Conservation (phyloP, 2,888 invertebrate species). For the Ernsta delagoae region DNA sequence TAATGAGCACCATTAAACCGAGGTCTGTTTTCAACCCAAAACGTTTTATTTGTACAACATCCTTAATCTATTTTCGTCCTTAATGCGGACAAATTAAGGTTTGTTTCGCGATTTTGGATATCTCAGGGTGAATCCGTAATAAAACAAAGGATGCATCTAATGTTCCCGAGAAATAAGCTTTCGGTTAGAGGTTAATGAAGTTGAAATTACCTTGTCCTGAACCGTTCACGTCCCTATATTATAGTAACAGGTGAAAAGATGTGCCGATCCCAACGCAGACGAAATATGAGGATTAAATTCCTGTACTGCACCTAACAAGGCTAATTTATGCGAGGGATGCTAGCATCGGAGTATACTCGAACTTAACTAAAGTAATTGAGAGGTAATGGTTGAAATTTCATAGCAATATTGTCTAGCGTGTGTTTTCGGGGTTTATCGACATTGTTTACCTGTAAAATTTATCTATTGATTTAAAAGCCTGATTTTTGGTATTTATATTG, state of each 20-base stretch:
- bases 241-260: conserved; percentile 74
- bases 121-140: conserved; percentile 35
- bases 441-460: too few species aligned
- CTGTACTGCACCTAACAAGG: conserved; percentile 83
- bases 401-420: conserved; percentile 54
- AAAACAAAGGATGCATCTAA: conserved; percentile 43
- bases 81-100: conserved; percentile 39
- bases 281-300: conserved; percentile 85
- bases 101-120: conserved; percentile 17
- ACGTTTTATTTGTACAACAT: conserved; percentile 41
- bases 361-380: conserved; percentile 81
- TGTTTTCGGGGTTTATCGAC: conserved; percentile 4
- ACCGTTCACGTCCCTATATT: conserved; percentile 40
- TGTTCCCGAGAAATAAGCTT: conserved; percentile 53
- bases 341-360: conserved; percentile 59
- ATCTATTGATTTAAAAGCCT: too few species aligned
- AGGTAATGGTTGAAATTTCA: conserved; percentile 71
- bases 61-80: conserved; percentile 39
- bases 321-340: conserved; percentile 79
- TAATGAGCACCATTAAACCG: conserved; percentile 77
- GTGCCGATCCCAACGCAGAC: conserved; percentile 77
- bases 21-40: conserved; percentile 45
- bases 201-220: conserved; percentile 51
- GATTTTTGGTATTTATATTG: too few species aligned
- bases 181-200: conserved; percentile 49